A percentile compares a stretch with the other conserved stretches of the same genome.
phyloP scores from a whole-genome alignment of 2,888 invertebrate species.

The Nephrotoma guestfalica region DNA sequence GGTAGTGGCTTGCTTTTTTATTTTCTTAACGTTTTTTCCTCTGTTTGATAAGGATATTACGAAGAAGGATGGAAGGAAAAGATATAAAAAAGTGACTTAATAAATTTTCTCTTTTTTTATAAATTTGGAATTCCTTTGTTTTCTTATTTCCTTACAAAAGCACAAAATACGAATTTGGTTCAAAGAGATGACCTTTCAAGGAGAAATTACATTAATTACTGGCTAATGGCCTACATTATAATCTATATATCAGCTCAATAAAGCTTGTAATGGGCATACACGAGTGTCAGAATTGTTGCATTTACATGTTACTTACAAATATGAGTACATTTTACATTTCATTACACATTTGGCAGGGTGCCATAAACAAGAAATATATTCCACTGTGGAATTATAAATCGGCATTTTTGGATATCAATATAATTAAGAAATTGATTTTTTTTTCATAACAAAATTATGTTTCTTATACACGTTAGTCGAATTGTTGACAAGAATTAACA shows the following conservation, averaged over 20 bases:
- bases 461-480: neutral
- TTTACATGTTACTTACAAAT: neutral
- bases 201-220: neutral
- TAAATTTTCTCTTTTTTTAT: neutral
- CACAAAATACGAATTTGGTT: neutral
- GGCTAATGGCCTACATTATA: neutral
- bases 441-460: neutral
- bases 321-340: neutral
- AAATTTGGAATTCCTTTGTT: neutral
- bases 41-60: neutral
- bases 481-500: constrained; percentile 1
- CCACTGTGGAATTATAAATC: neutral
- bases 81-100: neutral
- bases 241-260: neutral
- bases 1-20: constrained; percentile 1
- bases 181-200: neutral
- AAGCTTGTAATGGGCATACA: neutral
- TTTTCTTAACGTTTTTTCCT: neutral
- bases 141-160: neutral
- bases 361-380: neutral
- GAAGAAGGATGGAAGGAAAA: neutral
- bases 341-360: neutral
- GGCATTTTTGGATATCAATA: neutral
- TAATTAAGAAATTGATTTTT: neutral
- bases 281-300: neutral